phyloP scores from a whole-genome alignment of 2,113 vertebrate genomes.

The Empidonax traillii region DNA sequence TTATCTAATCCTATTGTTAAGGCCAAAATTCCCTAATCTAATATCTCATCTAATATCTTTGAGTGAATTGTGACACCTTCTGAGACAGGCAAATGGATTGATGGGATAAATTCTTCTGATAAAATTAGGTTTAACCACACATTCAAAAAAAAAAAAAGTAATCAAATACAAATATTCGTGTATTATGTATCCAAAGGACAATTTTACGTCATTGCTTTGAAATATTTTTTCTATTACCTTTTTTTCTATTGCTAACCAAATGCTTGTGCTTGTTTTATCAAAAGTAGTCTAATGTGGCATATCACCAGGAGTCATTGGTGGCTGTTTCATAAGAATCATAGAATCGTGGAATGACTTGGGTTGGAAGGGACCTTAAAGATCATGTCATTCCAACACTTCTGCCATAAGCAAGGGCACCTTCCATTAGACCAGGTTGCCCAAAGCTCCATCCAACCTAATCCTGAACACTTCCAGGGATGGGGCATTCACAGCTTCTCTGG shows the following conservation, averaged over 20 bases:
- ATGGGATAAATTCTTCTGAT: neutral
- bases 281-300: neutral
- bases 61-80: neutral
- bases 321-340: neutral
- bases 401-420: neutral
- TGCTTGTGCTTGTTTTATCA: neutral
- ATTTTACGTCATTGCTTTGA: neutral
- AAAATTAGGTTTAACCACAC: neutral
- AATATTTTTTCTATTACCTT: neutral
- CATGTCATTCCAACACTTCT: rapidly evolving
- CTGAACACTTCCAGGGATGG: neutral
- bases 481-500: neutral
- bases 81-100: neutral
- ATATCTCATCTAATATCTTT: neutral
- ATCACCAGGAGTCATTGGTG: neutral
- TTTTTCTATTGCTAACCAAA: neutral
- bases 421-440: neutral
- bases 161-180: neutral
- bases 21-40: neutral
- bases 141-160: neutral
- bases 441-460: neutral
- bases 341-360: neutral
- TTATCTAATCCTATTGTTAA: neutral
- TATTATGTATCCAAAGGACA: neutral
- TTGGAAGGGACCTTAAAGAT: neutral